Percentiles rank a stretch among this genome's conserved stretches.
Evolutionary conservation across 2,113 vertebrate genomes (phyloP).

Genomic region (Eudyptes chrysolophus): DNA sequence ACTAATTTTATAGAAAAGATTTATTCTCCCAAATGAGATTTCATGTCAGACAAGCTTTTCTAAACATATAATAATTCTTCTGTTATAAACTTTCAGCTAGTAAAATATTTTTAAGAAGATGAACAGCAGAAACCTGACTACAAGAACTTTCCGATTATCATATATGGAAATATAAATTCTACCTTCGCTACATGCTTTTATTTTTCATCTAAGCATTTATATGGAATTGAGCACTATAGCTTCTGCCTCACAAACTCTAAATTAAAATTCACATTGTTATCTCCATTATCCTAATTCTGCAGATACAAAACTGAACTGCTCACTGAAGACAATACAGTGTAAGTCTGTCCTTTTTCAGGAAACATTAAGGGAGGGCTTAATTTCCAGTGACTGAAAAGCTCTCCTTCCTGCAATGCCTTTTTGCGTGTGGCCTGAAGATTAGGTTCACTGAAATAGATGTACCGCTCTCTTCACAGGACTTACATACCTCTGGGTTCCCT

Average conservation of each 20-base stretch:
- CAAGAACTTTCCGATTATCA: background rate
- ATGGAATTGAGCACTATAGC: background rate
- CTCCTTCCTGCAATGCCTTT: background rate
- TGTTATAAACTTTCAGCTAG: background rate
- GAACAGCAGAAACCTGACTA: background rate
- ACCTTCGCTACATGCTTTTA: background rate
- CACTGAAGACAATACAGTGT: background rate
- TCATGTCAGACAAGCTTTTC: background rate
- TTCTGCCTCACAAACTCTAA: background rate
- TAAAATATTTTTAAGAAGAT: background rate
- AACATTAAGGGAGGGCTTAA: background rate
- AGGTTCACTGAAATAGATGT: background rate
- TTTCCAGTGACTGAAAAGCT: background rate
- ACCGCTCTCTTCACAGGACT: fast-evolving
- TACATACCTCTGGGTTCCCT: background rate
- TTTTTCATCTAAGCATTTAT: background rate
- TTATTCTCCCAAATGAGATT: background rate
- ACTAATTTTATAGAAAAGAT: background rate
- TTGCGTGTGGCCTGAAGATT: background rate
- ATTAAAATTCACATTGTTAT: background rate
- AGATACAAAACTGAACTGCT: background rate
- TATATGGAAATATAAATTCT: background rate
- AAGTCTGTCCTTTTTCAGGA: background rate
- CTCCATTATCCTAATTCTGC: background rate
- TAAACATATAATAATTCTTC: background rate